phyloP scores from a whole-genome alignment of 2,113 vertebrate species.

The Sebastes fasciatus region DNA sequence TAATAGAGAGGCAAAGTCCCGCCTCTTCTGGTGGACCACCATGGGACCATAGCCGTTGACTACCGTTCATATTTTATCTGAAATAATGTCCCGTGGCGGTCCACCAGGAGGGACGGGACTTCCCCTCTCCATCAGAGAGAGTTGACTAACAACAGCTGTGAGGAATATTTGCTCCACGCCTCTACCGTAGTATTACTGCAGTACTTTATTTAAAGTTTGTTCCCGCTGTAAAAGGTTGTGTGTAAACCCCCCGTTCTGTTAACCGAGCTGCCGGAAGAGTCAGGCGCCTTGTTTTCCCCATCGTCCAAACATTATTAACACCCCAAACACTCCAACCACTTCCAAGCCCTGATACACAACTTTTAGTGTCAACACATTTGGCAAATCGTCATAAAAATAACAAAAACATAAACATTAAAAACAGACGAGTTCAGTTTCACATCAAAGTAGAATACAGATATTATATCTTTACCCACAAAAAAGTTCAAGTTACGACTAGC shows the following conservation, averaged over 20 bases:
- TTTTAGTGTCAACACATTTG: conserved; percentile 88
- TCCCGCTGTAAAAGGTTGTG: conserved; percentile 12
- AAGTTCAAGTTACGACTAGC: conserved; percentile 95
- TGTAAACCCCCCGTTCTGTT: not conserved
- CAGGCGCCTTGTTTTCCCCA: not conserved
- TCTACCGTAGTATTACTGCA: not conserved
- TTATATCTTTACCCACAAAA: conserved; percentile 86
- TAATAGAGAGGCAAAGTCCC: too few relatives aligned
- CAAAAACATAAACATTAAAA: conserved; percentile 87
- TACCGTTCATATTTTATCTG: too few relatives aligned
- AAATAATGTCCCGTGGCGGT: too few relatives aligned
- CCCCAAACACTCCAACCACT: conserved; percentile 70
- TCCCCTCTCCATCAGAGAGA: not conserved
- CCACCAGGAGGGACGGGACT: too few relatives aligned
- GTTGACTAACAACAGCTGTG: conserved; percentile 10
- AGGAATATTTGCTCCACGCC: not conserved
- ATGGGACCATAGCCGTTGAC: too few relatives aligned
- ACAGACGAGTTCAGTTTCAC: conserved; percentile 84
- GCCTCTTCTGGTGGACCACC: too few relatives aligned
- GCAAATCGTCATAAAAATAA: conserved; percentile 89
- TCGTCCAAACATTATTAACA: conserved; percentile 63
- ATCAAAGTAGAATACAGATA: conserved; percentile 82
- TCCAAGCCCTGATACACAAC: conserved; percentile 68
- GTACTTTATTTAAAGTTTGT: conserved; percentile 17
- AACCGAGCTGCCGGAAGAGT: conserved; percentile 30